Evolutionary conservation across 1,140 invertebrate genomes (phyloP), one percentile per base, ranked within the genome.

Genomic region (Drosophila oshimai): DNA sequence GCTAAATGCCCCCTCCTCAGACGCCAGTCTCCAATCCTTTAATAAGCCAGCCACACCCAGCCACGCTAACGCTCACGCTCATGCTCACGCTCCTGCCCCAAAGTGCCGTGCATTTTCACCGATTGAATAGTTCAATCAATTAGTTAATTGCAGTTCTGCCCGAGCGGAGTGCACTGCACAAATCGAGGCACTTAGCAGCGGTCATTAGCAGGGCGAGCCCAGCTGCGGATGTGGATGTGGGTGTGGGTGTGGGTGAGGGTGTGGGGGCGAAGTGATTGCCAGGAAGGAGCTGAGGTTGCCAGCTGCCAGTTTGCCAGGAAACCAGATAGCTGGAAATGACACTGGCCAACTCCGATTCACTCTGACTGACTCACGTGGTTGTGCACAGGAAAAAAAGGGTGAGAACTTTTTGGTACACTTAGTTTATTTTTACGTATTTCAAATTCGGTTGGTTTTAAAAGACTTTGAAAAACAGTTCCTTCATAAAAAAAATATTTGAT

Each of bases 81-180:
- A n/a, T n/a, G n/a, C n/a, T n/a, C n/a, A 44, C 31, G 51, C 24
- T 15, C 3, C 13, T 18, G 13, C 34, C 65, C 28, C 22, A 36
- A 45, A 55, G 39, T 71, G 55, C 36, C 46, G 64, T 74, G 79
- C 79, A 83, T 80, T 80, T 69, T 64, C 61, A 65, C 26, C 62
- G 73, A 87, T 87, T 87, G 81, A 87, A 81, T 87, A 87, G 83
- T 87, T 81, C 81, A 81, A 88, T 88, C 81, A 87, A 87, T 87
- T 87, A 87, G 81, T 88, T 87, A 87, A 87, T 87, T 87, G 81
- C 81, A 81, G 54, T 61, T 51, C 55, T 70, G 81, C 46, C 50
- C 45, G 69, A 77, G 61, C 57, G 67, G 64, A 65, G 46, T 61
- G 65, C 62, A 57, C 65, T 46, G 76, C 81, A 64, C 72, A 73